phyloP scores from a whole-genome alignment of 2,113 vertebrate species.

The Pollachius pollachius region DNA sequence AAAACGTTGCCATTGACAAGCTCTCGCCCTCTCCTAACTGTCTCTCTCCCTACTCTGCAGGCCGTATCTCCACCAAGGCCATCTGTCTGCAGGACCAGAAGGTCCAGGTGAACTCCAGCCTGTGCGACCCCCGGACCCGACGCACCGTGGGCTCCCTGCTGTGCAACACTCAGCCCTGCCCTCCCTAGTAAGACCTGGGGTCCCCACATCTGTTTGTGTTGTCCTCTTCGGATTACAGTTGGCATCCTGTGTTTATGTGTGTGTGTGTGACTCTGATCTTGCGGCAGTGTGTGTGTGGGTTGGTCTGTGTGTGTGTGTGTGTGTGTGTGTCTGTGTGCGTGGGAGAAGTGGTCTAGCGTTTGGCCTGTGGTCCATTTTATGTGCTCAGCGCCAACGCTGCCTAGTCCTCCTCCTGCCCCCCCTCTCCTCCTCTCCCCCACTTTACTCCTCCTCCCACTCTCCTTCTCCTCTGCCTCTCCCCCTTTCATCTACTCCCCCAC shows the following conservation, averaged over 20 bases:
- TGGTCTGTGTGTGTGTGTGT: conserved; percentile 6
- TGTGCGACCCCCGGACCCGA: conserved; percentile 79
- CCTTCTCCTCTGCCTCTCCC: no score
- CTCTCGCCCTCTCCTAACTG: neutral
- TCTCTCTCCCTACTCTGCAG: conserved; percentile 55
- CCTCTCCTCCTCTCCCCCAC: conserved; percentile 7
- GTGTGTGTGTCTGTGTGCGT: conserved; percentile 21
- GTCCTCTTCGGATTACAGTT: no score
- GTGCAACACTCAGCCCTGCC: conserved; percentile 91
- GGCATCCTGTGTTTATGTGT: no score
- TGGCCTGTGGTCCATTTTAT: conserved; percentile 51
- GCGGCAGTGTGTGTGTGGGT: no score
- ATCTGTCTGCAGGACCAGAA: conserved; percentile 89
- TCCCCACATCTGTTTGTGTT: no score
- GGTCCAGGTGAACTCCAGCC: conserved; percentile 83
- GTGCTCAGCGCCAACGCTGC: conserved; percentile 48
- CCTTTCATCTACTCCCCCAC: no score
- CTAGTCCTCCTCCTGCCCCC: conserved; percentile 11
- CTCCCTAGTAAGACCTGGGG: conserved; percentile 81
- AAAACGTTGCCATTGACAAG: no score
- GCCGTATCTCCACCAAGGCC: conserved; percentile 85
- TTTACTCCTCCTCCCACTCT: neutral
- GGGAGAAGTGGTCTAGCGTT: conserved; percentile 28
- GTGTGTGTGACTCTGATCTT: no score
- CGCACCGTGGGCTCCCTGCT: conserved; percentile 80